Evolutionary conservation across 2,888 invertebrate species (phyloP), one percentile per base, ranked within the genome.

Genomic region (Coenonympha glycerion): DNA sequence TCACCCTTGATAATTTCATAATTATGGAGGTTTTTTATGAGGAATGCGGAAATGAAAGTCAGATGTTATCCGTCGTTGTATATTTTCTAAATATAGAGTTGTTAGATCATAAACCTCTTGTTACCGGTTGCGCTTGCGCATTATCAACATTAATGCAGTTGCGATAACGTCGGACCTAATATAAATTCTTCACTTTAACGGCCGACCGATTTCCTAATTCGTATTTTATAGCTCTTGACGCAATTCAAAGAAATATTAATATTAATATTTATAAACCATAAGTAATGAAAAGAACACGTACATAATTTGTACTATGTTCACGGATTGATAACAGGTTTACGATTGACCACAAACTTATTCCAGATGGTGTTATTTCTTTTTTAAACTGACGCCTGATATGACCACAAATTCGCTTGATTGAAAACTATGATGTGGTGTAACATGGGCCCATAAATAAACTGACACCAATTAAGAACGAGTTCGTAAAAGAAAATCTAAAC

Each of bases 21-120:
- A 33, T 68, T 69, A 65, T 65, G 59, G 59, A 62, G 64, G 66
- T 68, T 65, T 62, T n/a, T 61, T 66, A 71, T 62, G 71, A 69
- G 60, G 70, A 65, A 76, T 72, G 76, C 71, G 73, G 71, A 55
- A 73, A 72, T 66, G 66, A 71, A 73, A 71, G 68, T 61, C 59
- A 56, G 56, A 41, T 45, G 40, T 48, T 66, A 62, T 64, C 58
- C 56, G 53, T 54, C 57, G 52, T 55, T 57, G 53, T 60, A 59
- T 57, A 56, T 57, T 59, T 64, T 67, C 66, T 71, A 63, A 66
- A 64, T 60, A 62, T 60, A 65, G 65, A 58, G 52, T 57, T 58
- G 59, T 65, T 56, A 49, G 64, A 63, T 65, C 64, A 65, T 66
- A 63, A 62, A 60, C 61, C 68, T 28, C 66, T 69, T 69, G 63